phyloP scores from a whole-genome alignment of 2,888 invertebrate species.

The Plemyria rubiginata region DNA sequence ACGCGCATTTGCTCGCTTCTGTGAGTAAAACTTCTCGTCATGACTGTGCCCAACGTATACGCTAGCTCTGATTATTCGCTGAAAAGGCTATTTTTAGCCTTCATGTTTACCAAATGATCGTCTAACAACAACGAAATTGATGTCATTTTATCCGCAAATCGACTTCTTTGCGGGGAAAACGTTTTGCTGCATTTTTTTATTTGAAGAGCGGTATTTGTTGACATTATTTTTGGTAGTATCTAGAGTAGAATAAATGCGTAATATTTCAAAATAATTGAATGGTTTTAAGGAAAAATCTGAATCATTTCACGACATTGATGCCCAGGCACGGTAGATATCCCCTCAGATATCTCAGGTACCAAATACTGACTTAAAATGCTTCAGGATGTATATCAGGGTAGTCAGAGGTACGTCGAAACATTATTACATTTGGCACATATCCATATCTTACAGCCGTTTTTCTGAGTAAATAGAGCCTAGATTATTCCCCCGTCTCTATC shows the following conservation, averaged over 20 bases:
- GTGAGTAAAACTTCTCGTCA: slow-evolving; percentile 2
- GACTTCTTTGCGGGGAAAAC: slow-evolving; percentile 17
- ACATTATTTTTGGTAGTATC: too few relatives aligned
- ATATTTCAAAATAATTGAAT: too few relatives aligned
- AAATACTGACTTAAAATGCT: neutral
- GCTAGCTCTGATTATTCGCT: slow-evolving; percentile 59
- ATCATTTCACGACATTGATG: too few relatives aligned
- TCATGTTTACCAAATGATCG: slow-evolving; percentile 48
- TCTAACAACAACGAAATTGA: slow-evolving; percentile 48
- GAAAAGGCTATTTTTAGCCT: slow-evolving; percentile 64
- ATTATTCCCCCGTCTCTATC: slow-evolving; percentile 11
- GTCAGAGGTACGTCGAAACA: too few relatives aligned
- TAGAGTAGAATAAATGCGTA: too few relatives aligned
- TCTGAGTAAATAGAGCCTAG: neutral
- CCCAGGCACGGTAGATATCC: too few relatives aligned
- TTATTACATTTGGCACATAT: too few relatives aligned
- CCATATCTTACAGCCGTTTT: too few relatives aligned
- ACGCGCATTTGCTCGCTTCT: too few relatives aligned
- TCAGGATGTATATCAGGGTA: too few relatives aligned
- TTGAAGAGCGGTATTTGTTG: neutral
- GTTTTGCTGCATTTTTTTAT: slow-evolving; percentile 10
- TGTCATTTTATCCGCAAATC: slow-evolving; percentile 44
- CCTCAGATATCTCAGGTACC: too few relatives aligned
- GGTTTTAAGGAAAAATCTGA: too few relatives aligned
- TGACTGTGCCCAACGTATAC: slow-evolving; percentile 47